These are phyloP conservation scores for Argya squamiceps DNA, from an alignment of 2,797 vertebrate species.

Conservation along the genomic window DNA sequence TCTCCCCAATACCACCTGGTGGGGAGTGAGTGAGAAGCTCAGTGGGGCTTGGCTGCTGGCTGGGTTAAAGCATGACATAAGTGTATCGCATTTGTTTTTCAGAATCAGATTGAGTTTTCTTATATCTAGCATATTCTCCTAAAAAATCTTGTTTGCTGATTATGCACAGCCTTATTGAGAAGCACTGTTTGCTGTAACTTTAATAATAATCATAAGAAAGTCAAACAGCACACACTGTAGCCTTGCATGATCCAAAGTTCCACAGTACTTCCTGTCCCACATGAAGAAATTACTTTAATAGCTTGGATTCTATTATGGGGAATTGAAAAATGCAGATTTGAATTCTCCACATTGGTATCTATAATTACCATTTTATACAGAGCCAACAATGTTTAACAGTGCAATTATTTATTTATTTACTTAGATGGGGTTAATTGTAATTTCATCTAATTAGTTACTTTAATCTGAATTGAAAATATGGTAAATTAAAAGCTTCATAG, in stretches of 20 bases:
- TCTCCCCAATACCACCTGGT: fast-evolving
- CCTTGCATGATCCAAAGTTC: background rate
- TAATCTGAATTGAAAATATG: background rate
- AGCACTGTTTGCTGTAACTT: background rate
- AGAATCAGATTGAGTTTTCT: background rate
- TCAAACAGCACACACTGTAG: background rate
- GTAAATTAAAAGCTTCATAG: background rate
- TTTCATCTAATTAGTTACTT: background rate
- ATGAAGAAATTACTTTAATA: background rate
- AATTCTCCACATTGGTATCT: background rate
- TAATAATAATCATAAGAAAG: background rate
- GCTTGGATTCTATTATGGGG: background rate
- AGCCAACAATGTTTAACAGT: background rate
- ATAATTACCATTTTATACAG: background rate
- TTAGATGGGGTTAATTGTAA: background rate
- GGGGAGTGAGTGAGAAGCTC: fast-evolving
- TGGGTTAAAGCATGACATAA: background rate
- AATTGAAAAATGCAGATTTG: background rate
- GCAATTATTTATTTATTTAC: background rate
- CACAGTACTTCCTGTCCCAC: background rate
- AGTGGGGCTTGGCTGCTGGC: background rate
- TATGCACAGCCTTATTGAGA: background rate
- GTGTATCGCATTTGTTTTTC: background rate
- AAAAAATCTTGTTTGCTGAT: background rate
- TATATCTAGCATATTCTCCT: background rate